Evolutionary conservation across 1,140 invertebrate species (phyloP).

Genomic region (Papilio machaon): DNA sequence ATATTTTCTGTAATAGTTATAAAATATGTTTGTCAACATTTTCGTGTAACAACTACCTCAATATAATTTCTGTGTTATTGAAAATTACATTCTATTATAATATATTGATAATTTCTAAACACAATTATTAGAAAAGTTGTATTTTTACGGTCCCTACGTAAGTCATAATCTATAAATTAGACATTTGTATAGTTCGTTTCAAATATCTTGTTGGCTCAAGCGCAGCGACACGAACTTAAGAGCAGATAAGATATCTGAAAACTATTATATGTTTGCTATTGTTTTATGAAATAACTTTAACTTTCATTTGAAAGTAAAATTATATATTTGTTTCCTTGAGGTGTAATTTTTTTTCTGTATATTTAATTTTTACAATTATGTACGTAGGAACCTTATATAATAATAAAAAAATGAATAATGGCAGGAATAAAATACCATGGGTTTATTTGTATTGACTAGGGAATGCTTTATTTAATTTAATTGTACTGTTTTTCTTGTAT

Average conservation of each 20-base stretch:
- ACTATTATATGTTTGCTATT: too few relatives aligned
- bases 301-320: too few relatives aligned
- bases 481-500: neutral
- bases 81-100: slow-evolving; percentile 40
- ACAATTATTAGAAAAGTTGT: slow-evolving; percentile 23
- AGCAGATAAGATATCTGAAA: too few relatives aligned
- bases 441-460: slow-evolving; percentile 43
- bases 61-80: slow-evolving; percentile 41
- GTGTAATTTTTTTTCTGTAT: too few relatives aligned
- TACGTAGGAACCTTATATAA: too few relatives aligned
- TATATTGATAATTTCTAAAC: slow-evolving; percentile 34
- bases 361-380: too few relatives aligned
- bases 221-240: too few relatives aligned
- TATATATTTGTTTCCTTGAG: too few relatives aligned
- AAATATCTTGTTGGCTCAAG: too few relatives aligned
- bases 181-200: too few relatives aligned
- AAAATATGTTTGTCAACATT: slow-evolving; percentile 38
- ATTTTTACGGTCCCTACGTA: slow-evolving; percentile 6
- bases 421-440: slow-evolving; percentile 42
- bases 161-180: too few relatives aligned
- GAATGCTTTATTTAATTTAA: slow-evolving; percentile 32
- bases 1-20: slow-evolving; percentile 30
- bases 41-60: slow-evolving; percentile 41
- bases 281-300: too few relatives aligned
- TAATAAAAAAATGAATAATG: slow-evolving; percentile 27